A percentile compares a stretch with the other conserved stretches of the same genome.
Evolutionary conservation across 2,888 invertebrate species (phyloP).

Genomic region (Cephus sareptanus): DNA sequence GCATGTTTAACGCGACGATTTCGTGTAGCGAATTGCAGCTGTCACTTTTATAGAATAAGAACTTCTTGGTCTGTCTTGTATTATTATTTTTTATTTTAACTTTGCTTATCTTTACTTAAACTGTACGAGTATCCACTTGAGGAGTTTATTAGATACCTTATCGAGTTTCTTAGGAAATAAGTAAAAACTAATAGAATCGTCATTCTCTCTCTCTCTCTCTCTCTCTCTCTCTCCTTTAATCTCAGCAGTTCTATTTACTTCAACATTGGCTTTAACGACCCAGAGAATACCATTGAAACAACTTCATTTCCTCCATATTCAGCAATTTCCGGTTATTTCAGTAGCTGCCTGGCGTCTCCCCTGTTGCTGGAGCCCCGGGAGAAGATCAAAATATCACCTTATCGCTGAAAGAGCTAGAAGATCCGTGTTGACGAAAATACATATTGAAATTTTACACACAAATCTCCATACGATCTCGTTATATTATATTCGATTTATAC

Average conservation of each 20-base stretch:
- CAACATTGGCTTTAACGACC: not conserved
- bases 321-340: slow-evolving; percentile 31
- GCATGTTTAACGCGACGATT: slow-evolving; percentile 51
- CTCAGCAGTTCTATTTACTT: slow-evolving; percentile 13
- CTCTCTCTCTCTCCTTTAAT: not conserved
- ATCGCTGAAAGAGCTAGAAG: no score
- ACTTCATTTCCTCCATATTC: slow-evolving; percentile 31
- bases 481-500: no score
- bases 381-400: no score
- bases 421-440: no score
- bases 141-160: no score
- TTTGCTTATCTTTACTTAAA: not conserved
- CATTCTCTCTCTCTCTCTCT: no score
- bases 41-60: no score
- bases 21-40: not conserved
- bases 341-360: not conserved
- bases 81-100: slow-evolving; percentile 2
- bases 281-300: slow-evolving; percentile 15
- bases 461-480: no score
- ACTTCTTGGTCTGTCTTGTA: no score
- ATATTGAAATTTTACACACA: no score
- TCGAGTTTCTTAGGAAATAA: no score
- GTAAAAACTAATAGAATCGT: slow-evolving; percentile 8
- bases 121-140: no score
- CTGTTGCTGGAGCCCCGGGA: not conserved